phyloP scores from a whole-genome alignment of 2,113 vertebrate species.

The Danio rerio region DNA sequence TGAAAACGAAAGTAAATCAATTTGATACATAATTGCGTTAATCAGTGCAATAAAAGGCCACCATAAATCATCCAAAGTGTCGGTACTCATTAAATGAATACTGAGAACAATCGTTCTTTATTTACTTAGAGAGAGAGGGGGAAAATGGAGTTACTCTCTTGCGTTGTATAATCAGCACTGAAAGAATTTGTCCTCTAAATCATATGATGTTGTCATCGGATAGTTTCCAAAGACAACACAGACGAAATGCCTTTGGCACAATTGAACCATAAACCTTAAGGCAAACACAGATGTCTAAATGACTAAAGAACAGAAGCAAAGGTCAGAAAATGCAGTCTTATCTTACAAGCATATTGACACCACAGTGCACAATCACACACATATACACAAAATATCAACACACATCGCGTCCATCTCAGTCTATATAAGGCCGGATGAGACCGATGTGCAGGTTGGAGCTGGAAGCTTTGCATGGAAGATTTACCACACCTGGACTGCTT shows the following conservation, averaged over 20 bases:
- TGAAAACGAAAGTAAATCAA: slow-evolving; percentile 35
- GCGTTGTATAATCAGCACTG: not conserved
- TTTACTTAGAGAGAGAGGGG: not conserved
- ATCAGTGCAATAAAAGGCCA: slow-evolving; percentile 13
- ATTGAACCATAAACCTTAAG: slow-evolving; percentile 14
- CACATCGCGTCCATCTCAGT: not conserved
- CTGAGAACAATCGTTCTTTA: not conserved
- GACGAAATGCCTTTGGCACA: slow-evolving; percentile 27
- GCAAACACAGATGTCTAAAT: slow-evolving; percentile 21
- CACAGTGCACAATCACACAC: not conserved
- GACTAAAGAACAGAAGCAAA: not conserved
- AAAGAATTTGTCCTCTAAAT: slow-evolving; percentile 14
- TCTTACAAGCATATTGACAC: not conserved
- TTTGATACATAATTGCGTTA: slow-evolving; percentile 34
- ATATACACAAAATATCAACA: not conserved
- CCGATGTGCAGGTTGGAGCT: not conserved
- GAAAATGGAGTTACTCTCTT: not conserved
- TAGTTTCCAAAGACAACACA: slow-evolving; percentile 23
- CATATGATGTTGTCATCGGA: slow-evolving; percentile 3
- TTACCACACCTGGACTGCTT: slow-evolving; percentile 32
- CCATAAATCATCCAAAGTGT: not conserved
- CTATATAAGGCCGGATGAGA: not conserved
- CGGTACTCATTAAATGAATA: not conserved
- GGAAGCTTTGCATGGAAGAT: slow-evolving; percentile 28
- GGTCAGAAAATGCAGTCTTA: not conserved